A percentile compares a stretch with the other conserved stretches of the same genome.
Conservation (phyloP, 2,888 invertebrate species). For the Athalia circularis region DNA sequence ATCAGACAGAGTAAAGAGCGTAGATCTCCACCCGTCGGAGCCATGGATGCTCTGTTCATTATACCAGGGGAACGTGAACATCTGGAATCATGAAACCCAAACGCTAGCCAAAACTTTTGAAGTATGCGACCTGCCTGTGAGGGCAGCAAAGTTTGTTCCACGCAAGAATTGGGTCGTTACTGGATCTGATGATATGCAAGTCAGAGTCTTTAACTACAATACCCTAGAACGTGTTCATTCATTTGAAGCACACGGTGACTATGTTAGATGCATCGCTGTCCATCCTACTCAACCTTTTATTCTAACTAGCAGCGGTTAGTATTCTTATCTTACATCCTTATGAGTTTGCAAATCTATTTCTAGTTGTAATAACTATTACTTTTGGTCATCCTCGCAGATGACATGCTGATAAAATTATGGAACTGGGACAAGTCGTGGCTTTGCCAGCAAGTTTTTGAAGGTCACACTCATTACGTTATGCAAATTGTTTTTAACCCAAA, state of each 20-base stretch:
- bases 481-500: slow-evolving; percentile 99
- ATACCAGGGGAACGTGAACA: slow-evolving; percentile 99
- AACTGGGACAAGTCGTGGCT: slow-evolving; percentile 99
- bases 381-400: slow-evolving; percentile 80
- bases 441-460: slow-evolving; percentile 98
- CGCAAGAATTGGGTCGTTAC: slow-evolving; percentile 99
- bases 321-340: neutral
- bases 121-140: slow-evolving; percentile 97
- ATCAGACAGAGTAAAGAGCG: slow-evolving; percentile 98
- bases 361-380: slow-evolving; percentile 11
- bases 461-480: slow-evolving; percentile 99
- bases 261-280: slow-evolving; percentile 95
- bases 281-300: slow-evolving; percentile 99
- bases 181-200: slow-evolving; percentile 97
- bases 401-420: slow-evolving; percentile 99
- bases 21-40: slow-evolving; percentile 97
- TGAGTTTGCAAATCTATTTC: neutral
- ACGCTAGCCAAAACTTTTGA: slow-evolving; percentile 91
- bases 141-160: slow-evolving; percentile 96
- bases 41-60: slow-evolving; percentile 99
- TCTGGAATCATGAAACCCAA: slow-evolving; percentile 99
- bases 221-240: slow-evolving; percentile 96
- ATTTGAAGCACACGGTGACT: slow-evolving; percentile 99
- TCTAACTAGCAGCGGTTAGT: slow-evolving; percentile 94
- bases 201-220: slow-evolving; percentile 98